Conservation (phyloP, 1,140 invertebrate species). For the Phymorhynchus buccinoides region DNA sequence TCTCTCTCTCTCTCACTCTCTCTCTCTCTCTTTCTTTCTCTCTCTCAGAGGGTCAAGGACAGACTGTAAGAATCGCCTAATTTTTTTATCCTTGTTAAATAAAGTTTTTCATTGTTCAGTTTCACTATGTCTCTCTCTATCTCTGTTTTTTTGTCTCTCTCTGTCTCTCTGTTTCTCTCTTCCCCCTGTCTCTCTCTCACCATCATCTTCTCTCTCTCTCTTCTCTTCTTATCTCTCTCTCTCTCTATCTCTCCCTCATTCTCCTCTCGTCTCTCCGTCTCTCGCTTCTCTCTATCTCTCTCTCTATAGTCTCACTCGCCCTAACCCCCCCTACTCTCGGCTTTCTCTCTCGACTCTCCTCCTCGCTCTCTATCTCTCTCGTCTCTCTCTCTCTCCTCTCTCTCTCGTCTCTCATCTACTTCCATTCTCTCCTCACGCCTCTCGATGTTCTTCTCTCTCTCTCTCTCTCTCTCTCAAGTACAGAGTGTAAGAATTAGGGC, state of each 20-base stretch:
- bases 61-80: no score
- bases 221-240: conserved; percentile 11
- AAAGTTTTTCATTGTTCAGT: no score
- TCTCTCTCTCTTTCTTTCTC: no score
- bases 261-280: not conserved
- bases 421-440: not conserved
- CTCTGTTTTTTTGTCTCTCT: not conserved
- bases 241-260: not conserved
- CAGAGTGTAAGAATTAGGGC: no score
- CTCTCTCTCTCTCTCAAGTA: not conserved
- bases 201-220: not conserved
- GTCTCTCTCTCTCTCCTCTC: not conserved
- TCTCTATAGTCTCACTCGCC: not conserved
- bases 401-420: not conserved
- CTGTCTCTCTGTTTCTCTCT: no score
- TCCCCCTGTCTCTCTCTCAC: not conserved
- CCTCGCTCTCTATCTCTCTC: not conserved
- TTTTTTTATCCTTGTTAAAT: no score
- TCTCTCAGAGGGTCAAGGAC: no score
- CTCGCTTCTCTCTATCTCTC: not conserved
- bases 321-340: no score
- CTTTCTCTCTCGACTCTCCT: not conserved
- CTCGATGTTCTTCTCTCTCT: conserved; percentile 5
- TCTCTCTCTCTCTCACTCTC: no score
- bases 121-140: not conserved